Conservation (phyloP, 2,888 invertebrate genomes). For the Blastobasis adustella region DNA sequence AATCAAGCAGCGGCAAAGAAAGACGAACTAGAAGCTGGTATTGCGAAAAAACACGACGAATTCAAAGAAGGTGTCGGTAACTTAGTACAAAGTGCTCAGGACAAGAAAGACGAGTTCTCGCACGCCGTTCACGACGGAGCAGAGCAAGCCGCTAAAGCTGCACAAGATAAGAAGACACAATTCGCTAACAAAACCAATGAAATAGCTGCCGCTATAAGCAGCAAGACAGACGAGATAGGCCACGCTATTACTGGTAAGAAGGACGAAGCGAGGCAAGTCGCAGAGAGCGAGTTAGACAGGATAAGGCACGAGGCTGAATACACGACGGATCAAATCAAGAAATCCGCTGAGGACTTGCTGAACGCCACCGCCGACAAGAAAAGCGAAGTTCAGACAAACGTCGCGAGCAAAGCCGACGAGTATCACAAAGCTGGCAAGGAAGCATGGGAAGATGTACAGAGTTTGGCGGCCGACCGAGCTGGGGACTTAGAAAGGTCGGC, state of each 20-base stretch:
- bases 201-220: constrained; percentile 11
- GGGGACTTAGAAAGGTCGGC: constrained; percentile 44
- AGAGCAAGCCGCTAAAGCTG: constrained; percentile 13
- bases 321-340: constrained; percentile 61
- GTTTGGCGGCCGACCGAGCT: constrained; percentile 31
- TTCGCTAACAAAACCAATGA: constrained; percentile 10
- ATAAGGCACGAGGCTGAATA: constrained; percentile 61
- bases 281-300: constrained; percentile 45
- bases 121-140: constrained; percentile 17
- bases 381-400: constrained; percentile 37
- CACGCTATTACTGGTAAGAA: constrained; percentile 24
- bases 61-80: constrained; percentile 16
- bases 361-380: constrained; percentile 51
- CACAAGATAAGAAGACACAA: constrained; percentile 16
- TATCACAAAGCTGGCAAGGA: constrained; percentile 34
- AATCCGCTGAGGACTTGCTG: constrained; percentile 52
- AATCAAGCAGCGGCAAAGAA: constrained; percentile 25
- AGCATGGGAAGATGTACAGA: constrained; percentile 34
- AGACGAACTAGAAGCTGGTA: constrained; percentile 22
- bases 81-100: constrained; percentile 20
- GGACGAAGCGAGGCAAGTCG: constrained; percentile 31
- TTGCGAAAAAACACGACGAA: constrained; percentile 23
- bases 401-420: constrained; percentile 32
- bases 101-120: constrained; percentile 17
- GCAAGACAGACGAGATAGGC: constrained; percentile 23